A percentile compares a stretch with the other conserved stretches of the same genome.
These are phyloP conservation scores for Melieria omissa DNA, from an alignment of 2,888 invertebrate genomes.

Conservation along the genomic window DNA sequence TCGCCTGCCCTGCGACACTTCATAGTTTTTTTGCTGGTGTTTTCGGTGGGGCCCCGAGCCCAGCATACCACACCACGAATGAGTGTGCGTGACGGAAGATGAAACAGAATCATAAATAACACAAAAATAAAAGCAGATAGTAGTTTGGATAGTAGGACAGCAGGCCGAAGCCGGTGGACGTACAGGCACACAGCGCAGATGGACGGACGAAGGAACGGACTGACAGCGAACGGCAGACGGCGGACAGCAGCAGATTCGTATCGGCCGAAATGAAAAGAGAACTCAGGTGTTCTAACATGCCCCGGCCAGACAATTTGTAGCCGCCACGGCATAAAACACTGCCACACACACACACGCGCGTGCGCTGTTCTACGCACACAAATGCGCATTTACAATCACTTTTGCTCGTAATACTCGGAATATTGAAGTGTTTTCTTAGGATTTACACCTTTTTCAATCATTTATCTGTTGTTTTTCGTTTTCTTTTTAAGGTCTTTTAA, in stretches of 20 bases:
- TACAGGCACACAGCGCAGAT: neutral
- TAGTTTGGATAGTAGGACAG: neutral
- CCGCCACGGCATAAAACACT: slow-evolving; percentile 37
- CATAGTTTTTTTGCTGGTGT: neutral
- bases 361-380: neutral
- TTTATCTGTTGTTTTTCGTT: slow-evolving; percentile 1
- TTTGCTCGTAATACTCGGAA: slow-evolving; percentile 60
- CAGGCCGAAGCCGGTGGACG: neutral
- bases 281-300: slow-evolving; percentile 25
- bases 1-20: no score
- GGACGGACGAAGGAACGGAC: neutral
- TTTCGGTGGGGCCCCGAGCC: neutral
- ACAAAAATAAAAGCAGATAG: neutral
- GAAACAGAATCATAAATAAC: neutral
- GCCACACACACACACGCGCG: neutral
- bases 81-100: slow-evolving; percentile 2
- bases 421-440: slow-evolving; percentile 65
- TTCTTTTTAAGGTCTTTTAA: slow-evolving; percentile 7
- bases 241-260: neutral
- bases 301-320: slow-evolving; percentile 56
- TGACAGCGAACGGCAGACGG: neutral
- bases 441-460: slow-evolving; percentile 48
- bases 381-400: slow-evolving; percentile 2
- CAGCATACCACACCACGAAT: neutral
- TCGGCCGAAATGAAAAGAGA: neutral